These are phyloP conservation scores for Nasonia longicornis DNA, from an alignment of 1,140 invertebrate species.

Conservation along the genomic window DNA sequence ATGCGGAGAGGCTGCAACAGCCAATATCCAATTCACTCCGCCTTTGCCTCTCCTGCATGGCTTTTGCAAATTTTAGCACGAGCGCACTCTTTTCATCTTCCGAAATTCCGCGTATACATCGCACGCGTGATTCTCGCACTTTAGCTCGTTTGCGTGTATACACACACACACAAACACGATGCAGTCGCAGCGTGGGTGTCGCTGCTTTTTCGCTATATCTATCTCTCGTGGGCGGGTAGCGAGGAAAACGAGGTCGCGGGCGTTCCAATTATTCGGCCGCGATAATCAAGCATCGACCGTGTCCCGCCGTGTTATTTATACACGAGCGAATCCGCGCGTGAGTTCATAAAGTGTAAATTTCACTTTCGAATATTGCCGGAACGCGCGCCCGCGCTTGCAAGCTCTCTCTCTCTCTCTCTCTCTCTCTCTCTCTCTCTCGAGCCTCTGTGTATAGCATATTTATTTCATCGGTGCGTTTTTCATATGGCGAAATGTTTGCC, in stretches of 20 bases:
- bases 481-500: too few relatives aligned
- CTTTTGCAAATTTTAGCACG: constrained; percentile 33
- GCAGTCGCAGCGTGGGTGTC: background rate
- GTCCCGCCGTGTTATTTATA: background rate
- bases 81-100: background rate
- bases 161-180: too few relatives aligned
- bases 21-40: constrained; percentile 13
- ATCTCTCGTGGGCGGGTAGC: too few relatives aligned
- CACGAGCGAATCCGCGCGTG: background rate
- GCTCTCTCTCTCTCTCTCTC: too few relatives aligned
- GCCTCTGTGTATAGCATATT: background rate
- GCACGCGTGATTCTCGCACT: background rate
- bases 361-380: background rate
- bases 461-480: too few relatives aligned
- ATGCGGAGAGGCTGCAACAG: background rate
- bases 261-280: constrained; percentile 7
- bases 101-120: background rate
- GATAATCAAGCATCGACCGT: background rate
- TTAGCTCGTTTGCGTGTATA: too few relatives aligned
- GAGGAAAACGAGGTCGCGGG: background rate
- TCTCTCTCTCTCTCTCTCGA: too few relatives aligned
- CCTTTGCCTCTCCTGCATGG: background rate
- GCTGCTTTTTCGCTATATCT: background rate
- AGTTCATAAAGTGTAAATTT: background rate
- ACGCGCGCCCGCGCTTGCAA: too few relatives aligned